phyloP scores from a whole-genome alignment of 2,888 invertebrate genomes.

The Heliconius cydno region DNA sequence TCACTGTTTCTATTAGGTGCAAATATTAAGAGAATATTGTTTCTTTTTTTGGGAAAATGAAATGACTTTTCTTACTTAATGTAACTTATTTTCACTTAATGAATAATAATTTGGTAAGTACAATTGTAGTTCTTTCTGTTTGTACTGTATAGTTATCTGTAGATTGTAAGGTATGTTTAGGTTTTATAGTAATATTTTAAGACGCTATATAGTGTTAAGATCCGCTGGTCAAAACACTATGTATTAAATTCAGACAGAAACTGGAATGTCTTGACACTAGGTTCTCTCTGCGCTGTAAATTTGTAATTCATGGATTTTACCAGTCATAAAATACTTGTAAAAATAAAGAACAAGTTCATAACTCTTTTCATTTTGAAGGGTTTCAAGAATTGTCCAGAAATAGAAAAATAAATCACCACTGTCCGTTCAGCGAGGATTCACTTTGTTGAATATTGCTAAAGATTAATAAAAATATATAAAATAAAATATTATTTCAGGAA shows the following conservation, averaged over 20 bases:
- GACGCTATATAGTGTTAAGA: too few species aligned
- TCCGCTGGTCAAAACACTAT: too few species aligned
- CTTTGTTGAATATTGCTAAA: not conserved
- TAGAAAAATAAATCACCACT: not conserved
- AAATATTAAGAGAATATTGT: not conserved
- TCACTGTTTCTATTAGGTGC: conserved; percentile 17
- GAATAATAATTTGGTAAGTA: not conserved
- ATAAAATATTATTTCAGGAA: too few species aligned
- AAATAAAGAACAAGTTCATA: too few species aligned
- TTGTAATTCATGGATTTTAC: not conserved
- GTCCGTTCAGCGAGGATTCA: not conserved
- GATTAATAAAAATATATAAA: too few species aligned
- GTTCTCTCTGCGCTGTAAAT: too few species aligned
- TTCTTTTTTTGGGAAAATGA: not conserved
- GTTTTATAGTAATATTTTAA: too few species aligned
- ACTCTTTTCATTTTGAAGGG: not conserved
- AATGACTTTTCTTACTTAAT: not conserved
- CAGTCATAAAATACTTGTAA: not conserved
- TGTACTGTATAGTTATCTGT: not conserved
- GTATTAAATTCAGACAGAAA: too few species aligned
- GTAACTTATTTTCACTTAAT: too few species aligned
- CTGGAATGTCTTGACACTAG: too few species aligned
- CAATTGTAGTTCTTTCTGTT: not conserved
- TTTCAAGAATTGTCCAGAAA: not conserved
- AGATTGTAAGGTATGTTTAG: not conserved